Percentiles rank a stretch among this genome's conserved stretches.
Conservation (phyloP, 2,888 invertebrate species). For the Neocrepidodera transversa region DNA sequence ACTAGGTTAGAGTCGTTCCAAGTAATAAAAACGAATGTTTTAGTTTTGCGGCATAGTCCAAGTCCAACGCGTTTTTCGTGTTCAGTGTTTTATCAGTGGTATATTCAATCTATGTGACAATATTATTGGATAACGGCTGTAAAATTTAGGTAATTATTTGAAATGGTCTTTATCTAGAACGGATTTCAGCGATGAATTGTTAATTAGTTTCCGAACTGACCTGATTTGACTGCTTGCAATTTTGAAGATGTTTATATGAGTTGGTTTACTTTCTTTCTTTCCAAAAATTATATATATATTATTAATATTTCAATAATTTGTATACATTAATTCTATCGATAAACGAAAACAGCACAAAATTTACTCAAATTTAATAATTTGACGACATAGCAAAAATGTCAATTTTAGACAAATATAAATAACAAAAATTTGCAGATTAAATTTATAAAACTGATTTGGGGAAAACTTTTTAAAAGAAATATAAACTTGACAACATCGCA, state of each 20-base stretch:
- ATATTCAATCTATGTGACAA: constrained; percentile 6
- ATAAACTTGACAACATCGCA: no score
- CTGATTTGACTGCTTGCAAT: constrained; percentile 17
- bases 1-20: constrained; percentile 3
- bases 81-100: constrained; percentile 3
- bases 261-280: no score
- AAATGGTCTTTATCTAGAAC: constrained; percentile 5
- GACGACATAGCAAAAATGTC: no score
- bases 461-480: no score
- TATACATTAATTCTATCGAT: no score
- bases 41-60: constrained; percentile 1
- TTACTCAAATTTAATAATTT: no score
- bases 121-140: constrained; percentile 17
- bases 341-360: no score
- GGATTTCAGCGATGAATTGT: constrained; percentile 18
- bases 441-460: no score
- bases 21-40: neutral
- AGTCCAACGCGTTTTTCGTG: neutral
- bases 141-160: constrained; percentile 18
- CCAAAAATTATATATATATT: no score
- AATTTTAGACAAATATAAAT: no score
- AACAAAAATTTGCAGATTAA: no score
- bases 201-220: constrained; percentile 15
- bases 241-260: constrained; percentile 3
- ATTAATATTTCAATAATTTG: no score